Evolutionary conservation across 2,797 vertebrate species (phyloP).

Genomic region (Serranus cabrilla): DNA sequence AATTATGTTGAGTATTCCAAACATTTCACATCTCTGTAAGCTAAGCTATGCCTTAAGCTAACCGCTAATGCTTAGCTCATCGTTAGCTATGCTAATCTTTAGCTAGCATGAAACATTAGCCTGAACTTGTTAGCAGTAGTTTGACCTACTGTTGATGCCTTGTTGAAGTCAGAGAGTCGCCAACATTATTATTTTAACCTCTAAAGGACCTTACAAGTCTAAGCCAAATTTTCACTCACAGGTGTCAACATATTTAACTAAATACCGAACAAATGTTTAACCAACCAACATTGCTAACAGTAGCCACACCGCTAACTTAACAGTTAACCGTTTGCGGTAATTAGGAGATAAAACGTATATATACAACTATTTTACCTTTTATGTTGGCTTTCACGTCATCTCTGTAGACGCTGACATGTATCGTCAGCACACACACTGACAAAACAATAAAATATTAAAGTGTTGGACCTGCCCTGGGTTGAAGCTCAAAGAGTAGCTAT

Average conservation of each 20-base stretch:
- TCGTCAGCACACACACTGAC: conserved; percentile 9
- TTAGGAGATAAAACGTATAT: not conserved
- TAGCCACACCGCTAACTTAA: not conserved
- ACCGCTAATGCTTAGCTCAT: too few species aligned
- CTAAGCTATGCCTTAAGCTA: too few species aligned
- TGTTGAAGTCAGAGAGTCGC: not conserved
- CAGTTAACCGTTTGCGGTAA: not conserved
- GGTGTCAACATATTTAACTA: not conserved
- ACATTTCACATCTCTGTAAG: too few species aligned
- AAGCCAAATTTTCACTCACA: not conserved
- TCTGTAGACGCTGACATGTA: not conserved
- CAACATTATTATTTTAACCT: not conserved
- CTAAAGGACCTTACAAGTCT: not conserved
- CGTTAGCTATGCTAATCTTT: too few species aligned
- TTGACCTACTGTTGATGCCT: too few species aligned
- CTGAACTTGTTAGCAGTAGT: too few species aligned
- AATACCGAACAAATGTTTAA: too few species aligned
- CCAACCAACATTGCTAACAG: not conserved
- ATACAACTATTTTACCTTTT: not conserved
- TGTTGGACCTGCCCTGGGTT: not conserved
- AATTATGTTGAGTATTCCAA: too few species aligned
- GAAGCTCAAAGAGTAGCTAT: not conserved
- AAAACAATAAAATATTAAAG: conserved; percentile 38
- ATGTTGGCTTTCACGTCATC: not conserved
- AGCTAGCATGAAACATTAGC: too few species aligned